Base-by-base conservation (phyloP, 2,113 vertebrate species). In the Colius striatus region DNA sequence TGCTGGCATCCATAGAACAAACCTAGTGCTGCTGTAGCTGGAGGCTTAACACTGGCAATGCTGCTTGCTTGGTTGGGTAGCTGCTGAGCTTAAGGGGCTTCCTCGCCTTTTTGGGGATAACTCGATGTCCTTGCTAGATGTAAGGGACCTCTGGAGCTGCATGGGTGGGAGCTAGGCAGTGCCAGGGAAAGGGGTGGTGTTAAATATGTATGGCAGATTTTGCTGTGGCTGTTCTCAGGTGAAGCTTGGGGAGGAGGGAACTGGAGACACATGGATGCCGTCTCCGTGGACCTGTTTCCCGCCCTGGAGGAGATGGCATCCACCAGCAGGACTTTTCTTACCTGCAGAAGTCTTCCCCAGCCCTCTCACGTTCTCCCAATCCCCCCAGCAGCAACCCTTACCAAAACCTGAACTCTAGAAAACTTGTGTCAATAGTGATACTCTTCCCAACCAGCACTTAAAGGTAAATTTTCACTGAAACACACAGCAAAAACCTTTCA, bases 151-250 rank as follows among this genome's bases (percentile, higher is more conserved):
- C 57, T 78, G 53, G 48, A 90, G 21, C 34, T 26, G 5, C 0
- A 2, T 41, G 62, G 32, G 21, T 71, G 55, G 41, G 73, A 84
- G 25, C 47, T 78, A 68, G 38, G 25, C 67, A 55, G 43, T n/a
- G 54, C 9, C 0, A 2, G 25, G 6, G 48, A 36, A 77, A 86
- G 13, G 45, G 34, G 48, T 0, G 1, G 15, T 55, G 22, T 80
- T 41, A 66, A 36, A 66, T 30, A 11, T 0, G 0, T 3, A 8
- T 36, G 32, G 12, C 16, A 32, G 36, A 29, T 73, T 65, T 60
- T 7, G 3, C 25, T 67, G 41, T 57, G n/a, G 12, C 14, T 50
- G 36, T 71, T 75, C 32, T 55, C 22, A 0, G 1, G 19, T 8
- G 32, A 34, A 67, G 57, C 43, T 22, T 3, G 6, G 34, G 60